Evolutionary conservation across 2,113 vertebrate species (phyloP).

Genomic region (Paramisgurnus dabryanus): DNA sequence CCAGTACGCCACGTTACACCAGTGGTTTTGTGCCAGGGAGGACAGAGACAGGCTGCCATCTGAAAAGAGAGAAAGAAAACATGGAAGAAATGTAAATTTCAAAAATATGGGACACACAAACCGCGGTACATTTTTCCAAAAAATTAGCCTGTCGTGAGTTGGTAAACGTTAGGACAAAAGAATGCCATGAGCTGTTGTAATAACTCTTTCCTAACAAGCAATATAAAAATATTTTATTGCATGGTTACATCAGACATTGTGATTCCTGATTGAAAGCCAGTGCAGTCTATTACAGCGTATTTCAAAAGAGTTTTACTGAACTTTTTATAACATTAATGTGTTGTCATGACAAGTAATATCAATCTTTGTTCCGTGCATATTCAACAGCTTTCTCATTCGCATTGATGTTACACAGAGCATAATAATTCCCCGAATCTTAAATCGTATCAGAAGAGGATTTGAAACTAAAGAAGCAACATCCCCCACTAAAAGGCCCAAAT

Average conservation of each 20-base stretch:
- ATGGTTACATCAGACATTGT: not conserved
- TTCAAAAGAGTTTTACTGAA: not conserved
- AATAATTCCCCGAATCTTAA: conserved; percentile 32
- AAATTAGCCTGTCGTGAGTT: too few species aligned
- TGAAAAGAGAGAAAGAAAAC: conserved; percentile 57
- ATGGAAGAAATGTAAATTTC: not conserved
- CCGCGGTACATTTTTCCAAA: not conserved
- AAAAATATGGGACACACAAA: not conserved
- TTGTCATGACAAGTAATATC: conserved; percentile 28
- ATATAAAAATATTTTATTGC: not conserved
- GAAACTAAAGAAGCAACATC: conserved; percentile 45
- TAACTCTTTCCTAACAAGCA: not conserved
- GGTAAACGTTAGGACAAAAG: not conserved
- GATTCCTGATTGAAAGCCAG: not conserved
- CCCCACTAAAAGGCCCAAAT: conserved; percentile 57
- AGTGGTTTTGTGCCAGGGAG: conserved; percentile 85
- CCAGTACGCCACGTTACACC: conserved; percentile 99
- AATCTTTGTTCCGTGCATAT: not conserved
- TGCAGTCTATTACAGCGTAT: not conserved
- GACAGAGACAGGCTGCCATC: conserved; percentile 90
- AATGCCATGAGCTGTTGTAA: not conserved
- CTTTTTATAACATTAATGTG: not conserved
- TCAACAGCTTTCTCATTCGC: not conserved
- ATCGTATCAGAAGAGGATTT: conserved; percentile 44
- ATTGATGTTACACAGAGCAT: conserved; percentile 21